Evolutionary conservation across 2,888 invertebrate genomes (phyloP).

Genomic region (Heliconius erato): DNA sequence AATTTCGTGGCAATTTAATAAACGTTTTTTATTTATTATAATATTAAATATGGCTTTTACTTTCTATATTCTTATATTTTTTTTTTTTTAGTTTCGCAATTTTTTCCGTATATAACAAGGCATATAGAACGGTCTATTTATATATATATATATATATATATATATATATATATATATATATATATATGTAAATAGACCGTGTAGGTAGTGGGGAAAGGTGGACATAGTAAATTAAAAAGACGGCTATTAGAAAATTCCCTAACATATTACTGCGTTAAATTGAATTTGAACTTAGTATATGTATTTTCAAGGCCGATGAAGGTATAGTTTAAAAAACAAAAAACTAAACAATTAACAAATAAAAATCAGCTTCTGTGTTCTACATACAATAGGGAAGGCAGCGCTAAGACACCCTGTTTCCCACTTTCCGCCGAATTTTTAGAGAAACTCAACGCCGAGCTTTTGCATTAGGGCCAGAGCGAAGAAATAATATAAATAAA

Average conservation of each 20-base stretch:
- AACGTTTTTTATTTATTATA: background rate
- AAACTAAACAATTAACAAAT: background rate
- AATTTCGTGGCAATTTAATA: constrained; percentile 2
- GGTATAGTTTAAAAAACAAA: no score
- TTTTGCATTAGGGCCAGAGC: no score
- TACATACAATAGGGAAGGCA: no score
- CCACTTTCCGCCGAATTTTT: no score
- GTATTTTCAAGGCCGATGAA: no score
- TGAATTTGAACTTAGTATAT: background rate
- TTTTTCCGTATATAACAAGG: background rate
- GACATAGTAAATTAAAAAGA: constrained; percentile 9
- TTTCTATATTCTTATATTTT: background rate
- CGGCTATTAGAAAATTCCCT: background rate
- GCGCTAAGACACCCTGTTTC: no score
- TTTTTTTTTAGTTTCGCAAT: no score
- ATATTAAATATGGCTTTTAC: background rate
- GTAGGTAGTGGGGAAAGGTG: constrained; percentile 13
- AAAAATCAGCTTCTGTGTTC: background rate
- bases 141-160: no score
- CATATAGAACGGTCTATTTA: no score
- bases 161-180: no score
- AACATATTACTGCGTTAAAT: background rate
- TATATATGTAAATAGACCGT: background rate
- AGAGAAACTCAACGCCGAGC: no score
- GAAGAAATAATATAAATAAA: no score